Conservation (phyloP, 2,888 invertebrate species). For the Argyresthia albistria region DNA sequence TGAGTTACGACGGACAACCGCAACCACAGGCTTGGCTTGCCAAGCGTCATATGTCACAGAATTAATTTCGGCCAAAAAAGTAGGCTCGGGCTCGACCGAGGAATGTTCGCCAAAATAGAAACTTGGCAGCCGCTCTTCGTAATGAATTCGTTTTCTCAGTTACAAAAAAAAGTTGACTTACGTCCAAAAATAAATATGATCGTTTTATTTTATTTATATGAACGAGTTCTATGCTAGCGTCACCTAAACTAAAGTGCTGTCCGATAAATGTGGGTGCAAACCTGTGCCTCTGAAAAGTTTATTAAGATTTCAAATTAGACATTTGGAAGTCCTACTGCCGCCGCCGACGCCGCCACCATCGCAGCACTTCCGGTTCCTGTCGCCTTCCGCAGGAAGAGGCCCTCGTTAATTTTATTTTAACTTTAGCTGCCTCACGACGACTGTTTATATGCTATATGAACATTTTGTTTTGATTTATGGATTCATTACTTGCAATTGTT, state of each 20-base stretch:
- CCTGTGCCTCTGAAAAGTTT: constrained; percentile 30
- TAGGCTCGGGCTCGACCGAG: neutral
- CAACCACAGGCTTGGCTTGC: neutral
- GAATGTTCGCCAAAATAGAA: neutral
- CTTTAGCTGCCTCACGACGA: constrained; percentile 31
- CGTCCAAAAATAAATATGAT: neutral
- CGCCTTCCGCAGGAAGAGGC: constrained; percentile 48
- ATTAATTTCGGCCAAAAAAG: neutral
- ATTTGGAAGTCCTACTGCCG: constrained; percentile 48
- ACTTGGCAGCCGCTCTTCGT: neutral
- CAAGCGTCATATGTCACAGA: neutral
- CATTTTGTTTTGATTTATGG: neutral
- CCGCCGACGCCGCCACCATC: constrained; percentile 38
- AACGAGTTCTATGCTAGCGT: too few species aligned
- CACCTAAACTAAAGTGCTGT: too few species aligned
- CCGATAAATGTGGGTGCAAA: neutral
- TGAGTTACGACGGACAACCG: neutral
- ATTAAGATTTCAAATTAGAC: constrained; percentile 45
- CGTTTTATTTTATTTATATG: too few species aligned
- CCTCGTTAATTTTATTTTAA: constrained; percentile 65
- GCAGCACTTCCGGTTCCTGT: constrained; percentile 38
- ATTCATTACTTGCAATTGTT: neutral
- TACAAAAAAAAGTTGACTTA: neutral
- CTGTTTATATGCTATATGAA: neutral
- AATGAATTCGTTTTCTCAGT: neutral